Conservation (phyloP, 2,888 invertebrate genomes). For the Scotopteryx bipunctaria region DNA sequence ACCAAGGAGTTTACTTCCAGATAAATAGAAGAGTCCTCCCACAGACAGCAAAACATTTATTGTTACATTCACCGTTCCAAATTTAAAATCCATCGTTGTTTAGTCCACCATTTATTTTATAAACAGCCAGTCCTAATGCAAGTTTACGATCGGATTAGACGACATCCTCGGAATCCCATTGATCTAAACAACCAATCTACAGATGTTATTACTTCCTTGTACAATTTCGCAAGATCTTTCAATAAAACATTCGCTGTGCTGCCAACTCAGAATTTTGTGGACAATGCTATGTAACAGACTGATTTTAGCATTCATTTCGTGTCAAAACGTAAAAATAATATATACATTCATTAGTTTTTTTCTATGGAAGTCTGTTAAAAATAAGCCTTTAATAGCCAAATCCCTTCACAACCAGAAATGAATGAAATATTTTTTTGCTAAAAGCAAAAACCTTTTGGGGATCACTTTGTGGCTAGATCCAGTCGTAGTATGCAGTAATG, state of each 20-base stretch:
- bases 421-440: too few species aligned
- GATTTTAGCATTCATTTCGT: too few species aligned
- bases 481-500: background rate
- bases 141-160: conserved; percentile 40
- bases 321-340: too few species aligned
- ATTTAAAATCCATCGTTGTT: conserved; percentile 34
- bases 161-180: conserved; percentile 41
- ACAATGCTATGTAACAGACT: too few species aligned
- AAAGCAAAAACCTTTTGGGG: too few species aligned
- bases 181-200: conserved; percentile 44
- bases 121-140: conserved; percentile 41
- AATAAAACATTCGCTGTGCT: conserved; percentile 34
- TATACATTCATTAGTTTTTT: too few species aligned
- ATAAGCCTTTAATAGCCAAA: too few species aligned
- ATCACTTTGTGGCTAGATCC: background rate
- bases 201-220: conserved; percentile 40
- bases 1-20: conserved; percentile 5
- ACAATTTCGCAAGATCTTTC: conserved; percentile 52
- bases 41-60: conserved; percentile 24
- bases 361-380: too few species aligned
- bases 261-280: background rate
- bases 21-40: conserved; percentile 3
- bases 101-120: conserved; percentile 36
- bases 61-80: conserved; percentile 31
- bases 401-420: too few species aligned